phyloP scores from a whole-genome alignment of 2,113 vertebrate genomes.

The Morone saxatilis region DNA sequence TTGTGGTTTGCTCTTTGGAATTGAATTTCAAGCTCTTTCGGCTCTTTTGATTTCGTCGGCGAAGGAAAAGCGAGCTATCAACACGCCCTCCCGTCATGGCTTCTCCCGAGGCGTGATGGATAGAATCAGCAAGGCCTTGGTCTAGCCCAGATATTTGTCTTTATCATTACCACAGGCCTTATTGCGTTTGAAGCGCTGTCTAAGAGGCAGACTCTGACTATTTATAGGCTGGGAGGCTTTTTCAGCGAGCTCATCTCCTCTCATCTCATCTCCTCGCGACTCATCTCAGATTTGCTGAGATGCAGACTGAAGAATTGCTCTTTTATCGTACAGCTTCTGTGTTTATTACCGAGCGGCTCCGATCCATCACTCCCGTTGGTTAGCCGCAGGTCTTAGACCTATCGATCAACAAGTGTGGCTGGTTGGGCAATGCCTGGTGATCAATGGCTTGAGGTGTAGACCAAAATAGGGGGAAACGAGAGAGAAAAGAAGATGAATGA shows the following conservation, averaged over 20 bases:
- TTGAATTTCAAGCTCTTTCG: constrained; percentile 69
- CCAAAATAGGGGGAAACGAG: neutral
- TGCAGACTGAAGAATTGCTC: constrained; percentile 63
- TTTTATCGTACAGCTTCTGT: constrained; percentile 70
- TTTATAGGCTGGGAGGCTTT: constrained; percentile 70
- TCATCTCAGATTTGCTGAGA: constrained; percentile 42
- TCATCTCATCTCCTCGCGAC: constrained; percentile 38
- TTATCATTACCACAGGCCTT: constrained; percentile 59
- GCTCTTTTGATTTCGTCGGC: constrained; percentile 62
- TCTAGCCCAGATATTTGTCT: constrained; percentile 76
- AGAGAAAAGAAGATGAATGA: neutral
- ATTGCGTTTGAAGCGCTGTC: constrained; percentile 69
- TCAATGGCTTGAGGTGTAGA: constrained; percentile 25
- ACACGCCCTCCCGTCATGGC: constrained; percentile 38
- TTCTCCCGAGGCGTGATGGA: constrained; percentile 67
- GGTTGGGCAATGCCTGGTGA: constrained; percentile 26
- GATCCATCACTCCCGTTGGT: constrained; percentile 71
- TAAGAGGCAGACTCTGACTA: constrained; percentile 59
- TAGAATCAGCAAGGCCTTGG: constrained; percentile 70
- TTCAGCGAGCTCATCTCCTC: constrained; percentile 63
- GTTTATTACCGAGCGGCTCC: constrained; percentile 56
- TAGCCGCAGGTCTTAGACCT: constrained; percentile 68
- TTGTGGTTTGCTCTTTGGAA: constrained; percentile 69
- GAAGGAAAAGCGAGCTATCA: constrained; percentile 67
- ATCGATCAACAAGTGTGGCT: constrained; percentile 42